A percentile compares a stretch with the other conserved stretches of the same genome.
Evolutionary conservation across 2,888 invertebrate species (phyloP).

Genomic region (Helleia helle): DNA sequence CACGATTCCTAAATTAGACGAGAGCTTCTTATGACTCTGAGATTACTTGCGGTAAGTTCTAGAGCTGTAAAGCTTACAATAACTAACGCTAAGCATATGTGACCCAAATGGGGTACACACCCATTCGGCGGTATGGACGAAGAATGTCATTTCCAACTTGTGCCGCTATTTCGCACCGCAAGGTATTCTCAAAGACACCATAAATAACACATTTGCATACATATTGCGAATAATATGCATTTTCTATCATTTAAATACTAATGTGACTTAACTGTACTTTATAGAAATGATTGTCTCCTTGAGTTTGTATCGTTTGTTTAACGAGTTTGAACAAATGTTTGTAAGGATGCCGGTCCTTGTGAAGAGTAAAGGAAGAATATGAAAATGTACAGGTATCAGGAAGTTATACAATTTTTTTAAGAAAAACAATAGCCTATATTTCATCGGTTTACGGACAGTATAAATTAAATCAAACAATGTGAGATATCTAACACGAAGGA

Average conservation of each 20-base stretch:
- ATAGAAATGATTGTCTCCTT: not conserved
- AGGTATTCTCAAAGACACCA: conserved; percentile 27
- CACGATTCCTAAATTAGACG: conserved; percentile 58
- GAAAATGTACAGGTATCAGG: no score
- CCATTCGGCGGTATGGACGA: conserved; percentile 51
- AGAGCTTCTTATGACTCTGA: conserved; percentile 43
- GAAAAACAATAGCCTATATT: no score
- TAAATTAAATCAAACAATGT: not conserved
- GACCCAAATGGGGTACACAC: conserved; percentile 56
- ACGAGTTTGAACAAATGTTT: no score
- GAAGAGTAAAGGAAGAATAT: no score
- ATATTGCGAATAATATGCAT: conserved; percentile 22
- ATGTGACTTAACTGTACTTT: conserved; percentile 1
- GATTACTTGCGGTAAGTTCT: conserved; percentile 59
- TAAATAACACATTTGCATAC: conserved; percentile 23
- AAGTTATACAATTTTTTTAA: no score
- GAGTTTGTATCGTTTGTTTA: no score
- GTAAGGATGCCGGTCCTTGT: no score
- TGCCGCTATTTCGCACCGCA: conserved; percentile 56
- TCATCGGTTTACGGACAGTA: no score
- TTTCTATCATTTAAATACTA: not conserved
- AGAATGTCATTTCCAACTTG: conserved; percentile 53
- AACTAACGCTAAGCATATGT: conserved; percentile 52
- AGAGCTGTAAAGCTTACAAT: conserved; percentile 43
- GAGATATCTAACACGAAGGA: not conserved